A percentile compares a stretch with the other conserved stretches of the same genome.
Conservation (phyloP, 2,888 invertebrate genomes). For the Zaprionus obscuricornis region DNA sequence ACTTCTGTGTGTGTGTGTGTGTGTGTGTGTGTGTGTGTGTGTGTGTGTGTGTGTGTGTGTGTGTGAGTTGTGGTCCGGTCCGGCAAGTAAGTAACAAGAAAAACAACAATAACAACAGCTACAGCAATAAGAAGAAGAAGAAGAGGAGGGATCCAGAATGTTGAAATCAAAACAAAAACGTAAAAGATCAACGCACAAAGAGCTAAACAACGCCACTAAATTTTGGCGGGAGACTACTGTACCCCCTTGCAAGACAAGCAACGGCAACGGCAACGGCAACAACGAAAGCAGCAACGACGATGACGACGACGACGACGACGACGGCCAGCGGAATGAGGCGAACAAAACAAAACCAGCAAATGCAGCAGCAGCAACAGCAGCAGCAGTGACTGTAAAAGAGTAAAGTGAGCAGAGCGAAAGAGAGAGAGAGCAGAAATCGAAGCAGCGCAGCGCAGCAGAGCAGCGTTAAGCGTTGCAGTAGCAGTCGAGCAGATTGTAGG, state of each 20-base stretch:
- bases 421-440: conserved; percentile 1
- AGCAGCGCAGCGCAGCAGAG: no score
- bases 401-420: conserved; percentile 47
- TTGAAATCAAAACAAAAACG: conserved; percentile 79
- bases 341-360: conserved; percentile 77
- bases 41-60: background rate
- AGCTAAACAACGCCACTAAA: conserved; percentile 60
- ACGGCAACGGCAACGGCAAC: no score
- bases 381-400: conserved; percentile 38
- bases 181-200: conserved; percentile 77
- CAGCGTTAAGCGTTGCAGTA: no score
- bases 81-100: conserved; percentile 41
- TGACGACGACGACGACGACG: conserved; percentile 11
- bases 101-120: conserved; percentile 11
- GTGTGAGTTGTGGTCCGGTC: conserved; percentile 53
- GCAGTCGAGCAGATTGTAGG: no score
- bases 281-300: conserved; percentile 7
- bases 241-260: conserved; percentile 49
- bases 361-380: conserved; percentile 52
- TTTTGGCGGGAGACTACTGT: conserved; percentile 79
- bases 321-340: conserved; percentile 59
- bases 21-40: conserved; percentile 5
- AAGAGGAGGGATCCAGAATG: no score
- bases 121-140: conserved; percentile 56
- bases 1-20: conserved; percentile 2